A percentile compares a stretch with the other conserved stretches of the same genome.
Evolutionary conservation across 2,113 vertebrate species (phyloP).

Genomic region (Ardeotis arabs): DNA sequence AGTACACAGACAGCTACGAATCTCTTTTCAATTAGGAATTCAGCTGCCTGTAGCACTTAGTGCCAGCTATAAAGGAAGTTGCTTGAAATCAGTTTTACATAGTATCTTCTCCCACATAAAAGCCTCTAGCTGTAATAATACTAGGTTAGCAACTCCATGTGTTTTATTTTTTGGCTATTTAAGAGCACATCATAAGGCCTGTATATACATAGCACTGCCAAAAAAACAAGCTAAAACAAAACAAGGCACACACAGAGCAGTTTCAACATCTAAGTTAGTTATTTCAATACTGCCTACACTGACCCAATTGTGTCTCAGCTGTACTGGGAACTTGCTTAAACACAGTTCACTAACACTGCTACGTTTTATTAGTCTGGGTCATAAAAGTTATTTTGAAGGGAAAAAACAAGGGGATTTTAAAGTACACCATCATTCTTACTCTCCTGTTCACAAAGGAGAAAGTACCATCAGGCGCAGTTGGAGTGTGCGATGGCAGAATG

Average conservation of each 20-base stretch:
- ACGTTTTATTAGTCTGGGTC: not conserved
- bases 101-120: not conserved
- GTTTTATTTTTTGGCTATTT: not conserved
- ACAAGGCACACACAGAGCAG: not conserved
- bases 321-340: not conserved
- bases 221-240: constrained; percentile 36
- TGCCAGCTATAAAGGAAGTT: not conserved
- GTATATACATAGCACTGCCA: not conserved
- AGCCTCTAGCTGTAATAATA: not conserved
- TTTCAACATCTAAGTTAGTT: constrained; percentile 39
- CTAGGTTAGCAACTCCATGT: not conserved
- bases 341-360: not conserved
- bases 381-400: not conserved
- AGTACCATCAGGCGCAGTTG: not conserved
- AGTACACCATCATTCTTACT: not conserved
- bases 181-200: not conserved
- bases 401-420: not conserved
- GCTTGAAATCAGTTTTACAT: not conserved
- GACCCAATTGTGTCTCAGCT: constrained; percentile 16
- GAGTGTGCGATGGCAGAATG: fast-evolving
- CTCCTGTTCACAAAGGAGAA: not conserved
- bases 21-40: not conserved
- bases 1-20: not conserved
- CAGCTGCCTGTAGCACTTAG: not conserved
- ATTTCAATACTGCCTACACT: constrained; percentile 31